A percentile compares a stretch with the other conserved stretches of the same genome.
Conservation (phyloP, 2,888 invertebrate species). For the Drosophila longiperda region DNA sequence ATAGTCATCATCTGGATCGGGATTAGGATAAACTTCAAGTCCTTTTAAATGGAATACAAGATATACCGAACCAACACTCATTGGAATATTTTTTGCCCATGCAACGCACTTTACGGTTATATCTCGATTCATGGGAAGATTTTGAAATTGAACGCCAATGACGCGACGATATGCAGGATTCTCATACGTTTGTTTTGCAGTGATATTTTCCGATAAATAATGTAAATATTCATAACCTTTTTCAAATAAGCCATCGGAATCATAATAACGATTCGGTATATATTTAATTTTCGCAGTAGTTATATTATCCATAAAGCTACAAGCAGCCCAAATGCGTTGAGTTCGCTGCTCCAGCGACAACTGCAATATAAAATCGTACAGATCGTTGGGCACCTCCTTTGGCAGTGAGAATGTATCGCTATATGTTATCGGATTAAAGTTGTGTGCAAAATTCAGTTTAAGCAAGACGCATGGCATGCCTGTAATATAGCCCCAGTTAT, state of each 20-base stretch:
- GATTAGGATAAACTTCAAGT: neutral
- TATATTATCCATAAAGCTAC: conserved; percentile 11
- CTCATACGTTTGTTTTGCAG: conserved; percentile 7
- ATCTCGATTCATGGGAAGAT: conserved; percentile 52
- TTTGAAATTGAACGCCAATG: conserved; percentile 49
- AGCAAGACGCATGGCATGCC: conserved; percentile 58
- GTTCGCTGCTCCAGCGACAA: conserved; percentile 37
- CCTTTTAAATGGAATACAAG: conserved; percentile 39
- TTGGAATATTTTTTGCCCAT: conserved; percentile 48
- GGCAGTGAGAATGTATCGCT: conserved; percentile 44
- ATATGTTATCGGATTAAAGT: conserved; percentile 50
- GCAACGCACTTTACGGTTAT: conserved; percentile 31
- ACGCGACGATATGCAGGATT: conserved; percentile 52
- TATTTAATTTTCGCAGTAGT: conserved; percentile 21
- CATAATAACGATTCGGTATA: conserved; percentile 51
- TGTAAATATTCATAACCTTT: conserved; percentile 2
- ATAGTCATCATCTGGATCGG: conserved; percentile 10
- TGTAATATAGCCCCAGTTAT: conserved; percentile 53
- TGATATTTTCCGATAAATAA: conserved; percentile 33
- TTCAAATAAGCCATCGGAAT: conserved; percentile 39
- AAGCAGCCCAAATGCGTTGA: conserved; percentile 61
- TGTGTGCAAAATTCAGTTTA: conserved; percentile 58
- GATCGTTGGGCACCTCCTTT: conserved; percentile 32
- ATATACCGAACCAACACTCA: conserved; percentile 8
- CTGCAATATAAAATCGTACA: conserved; percentile 40